Evolutionary conservation across 2,113 vertebrate genomes (phyloP).

Genomic region (Hippoglossus stenolepis): DNA sequence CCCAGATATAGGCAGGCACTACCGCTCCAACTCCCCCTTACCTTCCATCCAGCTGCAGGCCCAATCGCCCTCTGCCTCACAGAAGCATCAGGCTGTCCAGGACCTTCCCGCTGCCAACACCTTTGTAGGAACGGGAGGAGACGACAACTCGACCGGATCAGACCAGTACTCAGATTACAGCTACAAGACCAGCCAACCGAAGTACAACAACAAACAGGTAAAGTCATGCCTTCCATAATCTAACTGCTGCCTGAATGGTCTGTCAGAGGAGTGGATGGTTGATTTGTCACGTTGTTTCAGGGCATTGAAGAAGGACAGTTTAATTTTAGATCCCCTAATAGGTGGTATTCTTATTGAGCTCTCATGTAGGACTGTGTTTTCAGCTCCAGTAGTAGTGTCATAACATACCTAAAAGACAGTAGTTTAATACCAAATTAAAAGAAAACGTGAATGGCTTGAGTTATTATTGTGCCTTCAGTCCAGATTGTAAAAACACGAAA

Average conservation of each 20-base stretch:
- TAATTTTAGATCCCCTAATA: neutral
- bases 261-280: conserved; percentile 15
- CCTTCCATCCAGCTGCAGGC: conserved; percentile 98
- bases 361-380: neutral
- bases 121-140: conserved; percentile 97
- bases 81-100: conserved; percentile 99
- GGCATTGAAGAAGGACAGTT: neutral
- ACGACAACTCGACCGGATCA: conserved; percentile 97
- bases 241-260: conserved; percentile 48
- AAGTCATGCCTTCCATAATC: conserved; percentile 77
- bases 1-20: conserved; percentile 96
- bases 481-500: conserved; percentile 15
- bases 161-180: conserved; percentile 99
- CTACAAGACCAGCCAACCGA: conserved; percentile 96
- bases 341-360: conserved; percentile 2
- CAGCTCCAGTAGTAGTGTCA: neutral
- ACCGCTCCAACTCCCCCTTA: conserved; percentile 97
- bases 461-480: neutral
- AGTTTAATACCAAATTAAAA: neutral
- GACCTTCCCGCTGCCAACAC: conserved; percentile 98
- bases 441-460: conserved; percentile 1
- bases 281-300: conserved; percentile 13
- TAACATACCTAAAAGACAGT: neutral
- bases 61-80: conserved; percentile 96
- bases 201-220: conserved; percentile 99